Base-by-base conservation (phyloP, 2,888 invertebrate species). In the Carabus problematicus region DNA sequence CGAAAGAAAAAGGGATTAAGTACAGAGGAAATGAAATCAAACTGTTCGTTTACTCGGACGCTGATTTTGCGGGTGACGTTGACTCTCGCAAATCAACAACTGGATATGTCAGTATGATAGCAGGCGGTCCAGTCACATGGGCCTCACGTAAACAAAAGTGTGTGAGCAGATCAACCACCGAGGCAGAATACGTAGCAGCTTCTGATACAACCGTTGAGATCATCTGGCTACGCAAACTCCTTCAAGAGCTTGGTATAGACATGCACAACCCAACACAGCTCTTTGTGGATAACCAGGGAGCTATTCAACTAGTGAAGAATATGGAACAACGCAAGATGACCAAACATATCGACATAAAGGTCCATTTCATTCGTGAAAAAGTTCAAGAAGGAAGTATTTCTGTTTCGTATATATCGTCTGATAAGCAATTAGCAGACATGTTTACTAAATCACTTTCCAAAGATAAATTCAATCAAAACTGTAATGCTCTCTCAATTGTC, bases 41-140 rank as follows among this genome's bases (percentile, higher is more conserved):
- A 56, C 19, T 73, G 11, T 49, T 47, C 8, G 72, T 59, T 4
- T 72, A 71, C 63, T 72, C 67, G 9, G 72, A 74, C 58, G 66
- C 71, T 39, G 72, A 73, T 16, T 73, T 67, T 18, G 71, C 71
- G 14, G 68, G 63, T 6, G 71, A 72, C 67, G n/a, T 67, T 1
- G 71, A 70, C 8, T 72, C 70, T 1, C 61, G 72, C 29, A 47
- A 64, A 49, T 72, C 67, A 8, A 71, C 60, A 16, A 71, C 72
- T 11, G 72, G 71, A 1, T 72, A 72, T 18, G 61, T 69, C 0
- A 70, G 64, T 12, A n/a, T 66, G 1, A 42, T 73, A 16, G 61
- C 66, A n/a, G 49, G 47, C 19, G 71, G 71, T 16, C 52, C 70
- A 3, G 62, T 74, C 2, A 67, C 72, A 0, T 72, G 71, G 72